Evolutionary conservation across 2,797 vertebrate species (phyloP).

Genomic region (Kryptolebias ocellatus): DNA sequence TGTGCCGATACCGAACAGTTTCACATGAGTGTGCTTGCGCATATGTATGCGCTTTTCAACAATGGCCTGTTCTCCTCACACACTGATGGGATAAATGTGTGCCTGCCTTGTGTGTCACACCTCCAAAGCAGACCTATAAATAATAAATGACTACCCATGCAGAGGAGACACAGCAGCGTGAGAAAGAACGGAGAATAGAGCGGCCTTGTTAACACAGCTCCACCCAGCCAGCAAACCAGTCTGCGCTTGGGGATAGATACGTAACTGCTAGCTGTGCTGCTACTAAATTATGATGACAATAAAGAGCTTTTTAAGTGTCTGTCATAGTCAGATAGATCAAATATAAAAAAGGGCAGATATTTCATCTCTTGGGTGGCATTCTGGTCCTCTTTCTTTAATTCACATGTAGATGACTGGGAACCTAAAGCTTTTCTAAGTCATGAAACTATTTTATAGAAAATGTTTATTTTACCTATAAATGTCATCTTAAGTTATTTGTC

Average conservation of each 20-base stretch:
- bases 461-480: conserved; percentile 64
- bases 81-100: conserved; percentile 54
- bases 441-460: conserved; percentile 32
- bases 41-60: conserved; percentile 2
- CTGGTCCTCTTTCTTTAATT: conserved; percentile 31
- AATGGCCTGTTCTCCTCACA: conserved; percentile 14
- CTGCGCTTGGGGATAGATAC: conserved; percentile 58
- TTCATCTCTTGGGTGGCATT: no score
- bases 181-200: conserved; percentile 62
- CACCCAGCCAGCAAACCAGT: conserved; percentile 37
- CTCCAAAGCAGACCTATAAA: conserved; percentile 72
- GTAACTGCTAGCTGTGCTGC: conserved; percentile 61
- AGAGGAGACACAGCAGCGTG: conserved; percentile 44
- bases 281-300: conserved; percentile 60
- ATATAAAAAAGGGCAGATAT: neutral
- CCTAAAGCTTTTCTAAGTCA: conserved; percentile 49
- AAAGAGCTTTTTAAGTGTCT: conserved; percentile 46
- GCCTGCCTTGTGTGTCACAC: conserved; percentile 57
- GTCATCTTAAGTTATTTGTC: conserved; percentile 29
- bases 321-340: conserved; percentile 35
- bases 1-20: neutral
- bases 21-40: neutral
- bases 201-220: conserved; percentile 74
- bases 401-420: conserved; percentile 19
- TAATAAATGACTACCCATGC: conserved; percentile 64